These are phyloP conservation scores for Cottoperca gobio DNA, from an alignment of 2,797 vertebrate species.

Conservation along the genomic window DNA sequence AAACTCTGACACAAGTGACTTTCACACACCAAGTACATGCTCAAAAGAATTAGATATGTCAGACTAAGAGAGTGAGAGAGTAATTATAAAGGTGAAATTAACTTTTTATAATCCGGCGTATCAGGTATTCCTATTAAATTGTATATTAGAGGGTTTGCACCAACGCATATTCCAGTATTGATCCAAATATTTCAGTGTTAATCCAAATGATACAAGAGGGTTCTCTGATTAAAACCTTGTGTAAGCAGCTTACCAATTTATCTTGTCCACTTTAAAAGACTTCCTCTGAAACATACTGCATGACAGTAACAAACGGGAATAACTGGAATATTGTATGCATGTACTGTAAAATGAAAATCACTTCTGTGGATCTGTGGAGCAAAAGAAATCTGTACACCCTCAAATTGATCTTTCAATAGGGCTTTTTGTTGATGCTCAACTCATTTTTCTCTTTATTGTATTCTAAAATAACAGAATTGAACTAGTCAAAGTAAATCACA, in stretches of 20 bases:
- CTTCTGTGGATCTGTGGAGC: background rate
- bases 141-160: slow-evolving; percentile 17
- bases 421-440: background rate
- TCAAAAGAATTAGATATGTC: slow-evolving; percentile 12
- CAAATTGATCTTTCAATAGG: background rate
- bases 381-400: slow-evolving; percentile 5
- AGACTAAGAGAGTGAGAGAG: slow-evolving; percentile 4
- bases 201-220: slow-evolving; percentile 23
- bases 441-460: background rate
- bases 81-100: slow-evolving; percentile 51
- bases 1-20: slow-evolving; percentile 17
- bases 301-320: slow-evolving; percentile 2
- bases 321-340: slow-evolving; percentile 31
- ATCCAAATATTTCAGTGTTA: slow-evolving; percentile 30
- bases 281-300: slow-evolving; percentile 6
- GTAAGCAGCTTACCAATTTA: slow-evolving; percentile 27
- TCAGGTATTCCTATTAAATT: background rate
- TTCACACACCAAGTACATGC: background rate
- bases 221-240: slow-evolving; percentile 17
- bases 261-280: slow-evolving; percentile 17
- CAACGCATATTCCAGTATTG: slow-evolving; percentile 36
- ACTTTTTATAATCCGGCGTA: slow-evolving; percentile 18
- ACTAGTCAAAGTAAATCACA: slow-evolving; percentile 3
- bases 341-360: slow-evolving; percentile 11
- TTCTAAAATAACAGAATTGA: slow-evolving; percentile 10